A percentile compares a stretch with the other conserved stretches of the same genome.
Conservation (phyloP, 1,140 invertebrate species). For the Zophobas atratus region DNA sequence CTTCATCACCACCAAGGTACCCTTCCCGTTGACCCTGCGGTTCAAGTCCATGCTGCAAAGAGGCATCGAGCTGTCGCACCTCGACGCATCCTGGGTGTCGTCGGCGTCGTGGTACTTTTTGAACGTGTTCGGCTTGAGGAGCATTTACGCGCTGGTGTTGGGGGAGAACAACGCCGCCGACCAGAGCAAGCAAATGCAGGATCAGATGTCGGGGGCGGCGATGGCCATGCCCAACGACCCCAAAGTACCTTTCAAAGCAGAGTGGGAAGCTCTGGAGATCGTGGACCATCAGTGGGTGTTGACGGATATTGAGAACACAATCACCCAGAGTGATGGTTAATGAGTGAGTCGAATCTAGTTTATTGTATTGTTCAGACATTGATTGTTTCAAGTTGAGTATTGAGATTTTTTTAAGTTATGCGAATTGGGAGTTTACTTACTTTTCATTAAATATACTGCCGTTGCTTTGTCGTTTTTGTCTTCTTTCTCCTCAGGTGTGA, state of each 20-base stretch:
- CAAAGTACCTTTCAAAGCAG: constrained; percentile 98
- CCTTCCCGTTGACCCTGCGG: constrained; percentile 96
- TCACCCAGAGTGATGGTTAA: constrained; percentile 1
- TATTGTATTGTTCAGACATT: neutral
- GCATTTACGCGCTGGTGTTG: constrained; percentile 97
- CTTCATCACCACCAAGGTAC: constrained; percentile 99
- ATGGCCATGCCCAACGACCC: constrained; percentile 98
- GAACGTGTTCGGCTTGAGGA: constrained; percentile 98
- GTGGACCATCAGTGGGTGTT: constrained; percentile 94
- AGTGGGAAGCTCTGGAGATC: constrained; percentile 99
- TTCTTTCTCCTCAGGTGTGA: neutral
- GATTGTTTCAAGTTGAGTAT: neutral
- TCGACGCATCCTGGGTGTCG: constrained; percentile 99
- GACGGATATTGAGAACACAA: constrained; percentile 79
- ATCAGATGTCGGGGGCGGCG: constrained; percentile 97
- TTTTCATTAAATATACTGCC: constrained; percentile 39
- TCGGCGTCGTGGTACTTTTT: constrained; percentile 99
- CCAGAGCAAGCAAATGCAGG: constrained; percentile 96
- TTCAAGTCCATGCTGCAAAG: constrained; percentile 99
- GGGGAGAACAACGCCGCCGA: constrained; percentile 99
- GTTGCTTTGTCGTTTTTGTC: constrained; percentile 9
- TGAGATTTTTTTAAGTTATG: neutral
- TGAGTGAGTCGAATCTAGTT: neutral
- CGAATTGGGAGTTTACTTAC: constrained; percentile 20
- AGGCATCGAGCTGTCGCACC: constrained; percentile 93